phyloP scores from a whole-genome alignment of 2,888 invertebrate species.

The Malacosoma neustria region DNA sequence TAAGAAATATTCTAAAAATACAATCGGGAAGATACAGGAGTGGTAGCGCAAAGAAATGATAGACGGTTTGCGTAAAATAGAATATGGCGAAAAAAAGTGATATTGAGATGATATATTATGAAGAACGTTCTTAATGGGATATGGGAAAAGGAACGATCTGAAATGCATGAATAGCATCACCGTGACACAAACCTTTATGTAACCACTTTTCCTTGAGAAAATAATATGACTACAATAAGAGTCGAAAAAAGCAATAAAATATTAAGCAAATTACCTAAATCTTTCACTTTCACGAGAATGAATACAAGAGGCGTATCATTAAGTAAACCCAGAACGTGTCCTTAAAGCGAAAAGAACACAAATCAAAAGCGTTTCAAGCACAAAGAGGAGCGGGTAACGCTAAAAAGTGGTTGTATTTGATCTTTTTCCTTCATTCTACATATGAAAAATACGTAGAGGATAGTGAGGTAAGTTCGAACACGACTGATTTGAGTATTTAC shows the following conservation, averaged over 20 bases:
- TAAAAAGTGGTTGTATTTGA: conserved; percentile 3
- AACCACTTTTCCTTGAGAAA: background rate
- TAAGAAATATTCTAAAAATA: no score
- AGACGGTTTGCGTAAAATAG: no score
- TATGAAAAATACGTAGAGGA: background rate
- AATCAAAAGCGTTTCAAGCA: background rate
- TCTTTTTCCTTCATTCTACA: conserved; percentile 1
- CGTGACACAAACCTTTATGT: no score
- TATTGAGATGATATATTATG: no score
- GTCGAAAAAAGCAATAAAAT: background rate
- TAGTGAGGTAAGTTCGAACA: background rate
- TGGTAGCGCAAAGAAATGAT: no score
- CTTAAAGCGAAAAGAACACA: background rate
- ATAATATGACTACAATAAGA: background rate
- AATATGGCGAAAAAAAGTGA: no score
- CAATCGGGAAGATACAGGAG: no score
- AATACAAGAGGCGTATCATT: background rate
- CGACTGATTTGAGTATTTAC: no score
- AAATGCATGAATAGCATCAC: no score
- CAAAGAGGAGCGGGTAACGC: conserved; percentile 1
- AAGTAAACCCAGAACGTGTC: background rate
- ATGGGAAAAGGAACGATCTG: no score
- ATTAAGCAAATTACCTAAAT: background rate
- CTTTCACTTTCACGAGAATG: background rate
- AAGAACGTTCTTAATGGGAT: no score